Conservation (phyloP, 2,113 vertebrate species). For the Ptychochromis oligacanthus region DNA sequence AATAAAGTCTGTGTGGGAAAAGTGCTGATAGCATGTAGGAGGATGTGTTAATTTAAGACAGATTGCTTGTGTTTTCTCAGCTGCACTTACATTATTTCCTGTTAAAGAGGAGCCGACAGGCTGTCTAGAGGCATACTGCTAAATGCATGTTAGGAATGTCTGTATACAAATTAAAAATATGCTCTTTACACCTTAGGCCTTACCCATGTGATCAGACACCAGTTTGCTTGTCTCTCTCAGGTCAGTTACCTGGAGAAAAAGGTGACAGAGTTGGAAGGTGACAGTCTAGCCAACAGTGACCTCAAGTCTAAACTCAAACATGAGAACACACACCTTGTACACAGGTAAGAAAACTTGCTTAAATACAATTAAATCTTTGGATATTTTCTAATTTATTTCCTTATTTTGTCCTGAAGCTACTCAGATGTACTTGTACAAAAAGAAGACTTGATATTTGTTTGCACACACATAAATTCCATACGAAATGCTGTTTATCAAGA, state of each 20-base stretch:
- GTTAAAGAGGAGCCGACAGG: background rate
- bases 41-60: background rate
- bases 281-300: slow-evolving; percentile 89
- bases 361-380: background rate
- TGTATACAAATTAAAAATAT: background rate
- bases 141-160: background rate
- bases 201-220: background rate
- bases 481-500: too few species aligned
- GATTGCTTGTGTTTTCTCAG: accelerated
- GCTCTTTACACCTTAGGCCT: background rate
- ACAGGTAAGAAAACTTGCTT: slow-evolving; percentile 82
- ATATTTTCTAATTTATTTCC: too few species aligned
- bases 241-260: slow-evolving; percentile 96
- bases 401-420: background rate
- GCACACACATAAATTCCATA: background rate
- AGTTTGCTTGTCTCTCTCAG: slow-evolving; percentile 66
- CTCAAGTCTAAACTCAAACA: slow-evolving; percentile 95
- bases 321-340: slow-evolving; percentile 95
- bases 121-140: background rate
- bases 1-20: background rate
- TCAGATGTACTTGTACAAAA: background rate
- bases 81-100: background rate
- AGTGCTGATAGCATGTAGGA: background rate
- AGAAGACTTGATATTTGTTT: background rate
- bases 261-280: slow-evolving; percentile 94